Conservation (phyloP, 2,797 vertebrate species). For the Microtus agrestis region DNA sequence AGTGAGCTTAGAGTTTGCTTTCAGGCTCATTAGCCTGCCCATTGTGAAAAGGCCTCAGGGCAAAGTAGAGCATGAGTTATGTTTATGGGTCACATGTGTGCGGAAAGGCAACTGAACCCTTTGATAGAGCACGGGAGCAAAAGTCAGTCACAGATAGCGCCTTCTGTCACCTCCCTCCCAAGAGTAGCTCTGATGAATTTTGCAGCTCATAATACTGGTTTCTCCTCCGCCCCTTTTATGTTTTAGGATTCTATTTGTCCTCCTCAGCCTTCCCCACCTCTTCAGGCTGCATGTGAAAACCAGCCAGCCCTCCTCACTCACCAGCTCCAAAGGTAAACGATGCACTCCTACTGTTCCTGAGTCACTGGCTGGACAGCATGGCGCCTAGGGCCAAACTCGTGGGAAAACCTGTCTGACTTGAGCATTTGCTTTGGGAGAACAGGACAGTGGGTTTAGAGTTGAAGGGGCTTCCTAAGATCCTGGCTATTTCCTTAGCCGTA, state of each 20-base stretch:
- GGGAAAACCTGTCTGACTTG: background rate
- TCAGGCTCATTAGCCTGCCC: constrained; percentile 21
- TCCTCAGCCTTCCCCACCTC: constrained; percentile 88
- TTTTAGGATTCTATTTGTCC: constrained; percentile 89
- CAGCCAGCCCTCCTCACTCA: constrained; percentile 98
- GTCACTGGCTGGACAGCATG: background rate
- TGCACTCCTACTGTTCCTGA: background rate
- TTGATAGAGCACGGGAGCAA: background rate
- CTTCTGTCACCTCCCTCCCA: constrained; percentile 63
- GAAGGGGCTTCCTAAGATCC: background rate
- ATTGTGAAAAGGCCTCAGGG: constrained; percentile 30
- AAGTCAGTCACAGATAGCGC: constrained; percentile 25
- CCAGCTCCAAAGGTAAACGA: constrained; percentile 97
- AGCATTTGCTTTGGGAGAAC: constrained; percentile 17
- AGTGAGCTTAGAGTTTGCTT: constrained; percentile 6
- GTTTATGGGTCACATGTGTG: constrained; percentile 13
- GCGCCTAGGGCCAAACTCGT: background rate
- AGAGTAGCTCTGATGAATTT: background rate
- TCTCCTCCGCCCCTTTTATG: background rate
- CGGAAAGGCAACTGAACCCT: constrained; percentile 1
- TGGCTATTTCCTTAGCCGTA: constrained; percentile 11
- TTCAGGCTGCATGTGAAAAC: constrained; percentile 96
- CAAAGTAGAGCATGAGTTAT: constrained; percentile 29
- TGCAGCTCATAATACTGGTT: background rate
- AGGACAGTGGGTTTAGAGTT: constrained; percentile 13